Percentiles rank a stretch among this genome's conserved stretches.
These are phyloP conservation scores for Strongylocentrotus purpuratus DNA, from an alignment of 35 echinoderm and acorn worm species.

Conservation along the genomic window DNA sequence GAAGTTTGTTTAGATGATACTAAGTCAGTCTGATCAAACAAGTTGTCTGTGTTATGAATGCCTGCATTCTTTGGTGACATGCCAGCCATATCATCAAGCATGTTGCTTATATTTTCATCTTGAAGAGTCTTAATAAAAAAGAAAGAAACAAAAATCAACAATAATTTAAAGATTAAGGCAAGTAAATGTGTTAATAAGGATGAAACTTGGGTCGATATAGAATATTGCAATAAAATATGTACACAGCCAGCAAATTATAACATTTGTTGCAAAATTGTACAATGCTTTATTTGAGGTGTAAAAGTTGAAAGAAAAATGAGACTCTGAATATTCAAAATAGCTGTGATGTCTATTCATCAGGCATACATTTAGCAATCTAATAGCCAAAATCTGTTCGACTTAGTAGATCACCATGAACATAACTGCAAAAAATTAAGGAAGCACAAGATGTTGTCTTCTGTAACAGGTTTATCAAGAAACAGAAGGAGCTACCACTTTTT, in stretches of 20 bases:
- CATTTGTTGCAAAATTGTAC: too few species aligned
- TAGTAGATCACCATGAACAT: background rate
- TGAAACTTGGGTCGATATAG: too few species aligned
- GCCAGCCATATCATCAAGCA: slow-evolving; percentile 20
- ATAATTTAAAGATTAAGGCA: too few species aligned
- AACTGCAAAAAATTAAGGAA: background rate
- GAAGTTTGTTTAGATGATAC: background rate
- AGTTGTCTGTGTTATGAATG: background rate
- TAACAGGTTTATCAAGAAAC: background rate
- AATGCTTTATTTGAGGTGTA: too few species aligned
- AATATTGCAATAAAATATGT: too few species aligned
- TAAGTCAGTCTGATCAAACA: background rate
- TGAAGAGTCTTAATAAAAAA: background rate
- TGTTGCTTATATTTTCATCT: background rate
- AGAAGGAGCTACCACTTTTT: background rate
- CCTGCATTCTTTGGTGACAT: background rate
- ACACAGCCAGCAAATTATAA: too few species aligned
- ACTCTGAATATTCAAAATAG: too few species aligned
- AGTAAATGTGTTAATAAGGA: too few species aligned
- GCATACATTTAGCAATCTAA: background rate
- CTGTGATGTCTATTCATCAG: too few species aligned
- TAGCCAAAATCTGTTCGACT: background rate
- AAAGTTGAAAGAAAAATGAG: too few species aligned
- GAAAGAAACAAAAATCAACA: background rate
- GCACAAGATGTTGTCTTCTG: background rate